These are phyloP conservation scores for Aselliscus stoliczkanus DNA, from an alignment of 2,797 vertebrate species.

Conservation along the genomic window DNA sequence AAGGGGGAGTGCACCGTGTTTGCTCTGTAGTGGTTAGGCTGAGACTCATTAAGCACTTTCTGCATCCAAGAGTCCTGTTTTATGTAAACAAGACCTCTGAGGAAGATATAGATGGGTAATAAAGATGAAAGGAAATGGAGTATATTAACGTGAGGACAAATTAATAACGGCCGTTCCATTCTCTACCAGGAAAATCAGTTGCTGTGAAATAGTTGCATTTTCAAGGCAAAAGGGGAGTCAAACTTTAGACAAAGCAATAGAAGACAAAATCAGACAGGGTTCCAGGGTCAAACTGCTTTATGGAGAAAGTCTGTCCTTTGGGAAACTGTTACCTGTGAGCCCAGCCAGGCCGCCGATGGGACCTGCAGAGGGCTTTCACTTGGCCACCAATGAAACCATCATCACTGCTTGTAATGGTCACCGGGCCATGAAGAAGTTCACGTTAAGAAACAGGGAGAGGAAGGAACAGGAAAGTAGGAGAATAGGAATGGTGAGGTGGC, in stretches of 20 bases:
- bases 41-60: slow-evolving; percentile 79
- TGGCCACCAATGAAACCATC: background rate
- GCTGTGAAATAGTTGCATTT: slow-evolving; percentile 70
- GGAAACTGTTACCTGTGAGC: background rate
- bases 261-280: background rate
- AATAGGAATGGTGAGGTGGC: background rate
- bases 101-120: slow-evolving; percentile 81
- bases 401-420: no score
- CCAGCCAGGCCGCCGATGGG: background rate
- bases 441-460: background rate
- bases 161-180: slow-evolving; percentile 79
- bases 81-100: slow-evolving; percentile 84
- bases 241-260: slow-evolving; percentile 51
- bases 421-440: background rate
- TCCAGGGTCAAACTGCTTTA: slow-evolving; percentile 5
- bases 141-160: slow-evolving; percentile 76
- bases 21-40: slow-evolving; percentile 74
- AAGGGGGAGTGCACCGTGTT: slow-evolving; percentile 60
- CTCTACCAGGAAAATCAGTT: slow-evolving; percentile 75
- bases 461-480: background rate
- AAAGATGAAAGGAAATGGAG: slow-evolving; percentile 83
- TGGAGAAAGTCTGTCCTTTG: background rate
- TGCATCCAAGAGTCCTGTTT: slow-evolving; percentile 78
- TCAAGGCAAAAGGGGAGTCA: slow-evolving; percentile 51
- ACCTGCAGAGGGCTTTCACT: background rate